Base-by-base conservation (phyloP, 1,140 invertebrate genomes). In the Monomorium pharaonis region DNA sequence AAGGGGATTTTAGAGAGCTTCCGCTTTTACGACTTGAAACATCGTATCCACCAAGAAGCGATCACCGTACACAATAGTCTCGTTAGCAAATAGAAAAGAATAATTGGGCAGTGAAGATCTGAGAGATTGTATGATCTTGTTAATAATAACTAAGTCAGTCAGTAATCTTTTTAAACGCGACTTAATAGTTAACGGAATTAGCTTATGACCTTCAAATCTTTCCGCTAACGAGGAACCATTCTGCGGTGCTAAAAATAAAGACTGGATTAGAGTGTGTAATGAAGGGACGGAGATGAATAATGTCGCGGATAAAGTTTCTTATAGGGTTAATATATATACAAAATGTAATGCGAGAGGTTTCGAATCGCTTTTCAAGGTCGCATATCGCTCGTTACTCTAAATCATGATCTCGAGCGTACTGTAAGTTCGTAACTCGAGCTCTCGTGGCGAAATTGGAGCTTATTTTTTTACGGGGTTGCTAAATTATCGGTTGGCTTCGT, bases 401-500 rank as follows among this genome's bases (percentile, higher is more conserved):
- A 7, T 3, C 18, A 51, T 37, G 44, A 67, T 49, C 54, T 5
- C 74, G 16, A 44, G 9, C 14, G 21, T 24, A 16, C 37, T 60
- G 21, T 42, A 44, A 60, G 21, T 76, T 60, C 10, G 54, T 60
- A 76, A 78, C 12, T 21, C 12, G 65, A 81, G 12, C 18, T 12
- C 16, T 14, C 3, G 2, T 54, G 1, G 21, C 3, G 63, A 6
- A 16, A 67, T 51, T 10, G 16, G 12, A 51, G 24, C 65, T 70
- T 81, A 56, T 70, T 70, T 81, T 75, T 76, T 65, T 49, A 78
- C 58, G n/a, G 5, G 27, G 12, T 7, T 78, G 18, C 37, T 75
- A 58, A 81, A 56, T 72, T 42, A 56, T 84, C 44, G 12, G n/a
- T 85, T 85, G 3, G 63, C 47, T 75, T 30, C 16, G 51, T 78